A percentile compares a stretch with the other conserved stretches of the same genome.
Evolutionary conservation across 2,113 vertebrate species (phyloP).

Genomic region (Cichladusa arquata): DNA sequence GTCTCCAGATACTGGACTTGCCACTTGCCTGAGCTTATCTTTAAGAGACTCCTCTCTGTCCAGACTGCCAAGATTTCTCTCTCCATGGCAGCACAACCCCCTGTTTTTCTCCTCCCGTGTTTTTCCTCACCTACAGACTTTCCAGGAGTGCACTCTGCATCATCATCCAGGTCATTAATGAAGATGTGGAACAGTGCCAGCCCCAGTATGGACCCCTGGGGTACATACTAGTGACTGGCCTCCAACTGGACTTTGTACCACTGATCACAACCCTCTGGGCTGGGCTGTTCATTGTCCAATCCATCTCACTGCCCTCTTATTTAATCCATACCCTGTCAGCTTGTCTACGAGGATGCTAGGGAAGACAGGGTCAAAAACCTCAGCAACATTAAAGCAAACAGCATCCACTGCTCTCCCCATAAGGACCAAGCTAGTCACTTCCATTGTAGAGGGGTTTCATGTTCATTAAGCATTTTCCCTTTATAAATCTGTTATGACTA

Average conservation of each 20-base stretch:
- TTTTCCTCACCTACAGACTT: neutral
- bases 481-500: neutral
- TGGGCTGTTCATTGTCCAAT: neutral
- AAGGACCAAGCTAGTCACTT: neutral
- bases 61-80: neutral
- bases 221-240: neutral
- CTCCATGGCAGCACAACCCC: neutral
- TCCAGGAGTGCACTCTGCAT: neutral
- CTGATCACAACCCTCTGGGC: neutral
- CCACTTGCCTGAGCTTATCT: neutral
- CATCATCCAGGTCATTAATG: neutral
- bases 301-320: neutral
- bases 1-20: neutral
- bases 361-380: neutral
- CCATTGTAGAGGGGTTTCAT: neutral
- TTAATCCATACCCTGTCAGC: neutral
- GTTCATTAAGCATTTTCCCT: neutral
- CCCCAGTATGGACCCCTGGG: neutral
- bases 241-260: neutral
- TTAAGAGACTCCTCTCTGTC: neutral
- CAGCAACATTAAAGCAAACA: neutral
- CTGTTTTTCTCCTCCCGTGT: neutral
- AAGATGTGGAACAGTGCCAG: neutral
- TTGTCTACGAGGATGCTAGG: neutral
- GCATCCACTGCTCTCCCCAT: neutral